A percentile compares a stretch with the other conserved stretches of the same genome.
Conservation (phyloP, 1,140 invertebrate species). For the Orussus abietinus region DNA sequence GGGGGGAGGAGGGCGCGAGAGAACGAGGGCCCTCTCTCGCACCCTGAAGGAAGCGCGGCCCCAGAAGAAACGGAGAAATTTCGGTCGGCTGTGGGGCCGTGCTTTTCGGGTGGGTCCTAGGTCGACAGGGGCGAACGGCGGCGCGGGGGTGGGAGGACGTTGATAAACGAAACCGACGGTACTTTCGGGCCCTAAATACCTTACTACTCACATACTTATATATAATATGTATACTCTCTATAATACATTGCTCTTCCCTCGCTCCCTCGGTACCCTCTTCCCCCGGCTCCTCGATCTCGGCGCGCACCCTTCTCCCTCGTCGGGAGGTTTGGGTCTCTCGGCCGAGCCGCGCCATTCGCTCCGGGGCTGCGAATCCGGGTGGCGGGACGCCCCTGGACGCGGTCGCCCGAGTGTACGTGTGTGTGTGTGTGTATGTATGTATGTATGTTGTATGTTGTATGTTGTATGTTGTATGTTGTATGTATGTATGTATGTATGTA, state of each 20-base stretch:
- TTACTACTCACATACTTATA: constrained; percentile 26
- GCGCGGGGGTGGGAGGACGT: constrained; percentile 2
- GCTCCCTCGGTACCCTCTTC: neutral
- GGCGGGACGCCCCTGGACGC: too few relatives aligned
- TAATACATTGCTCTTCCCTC: constrained; percentile 29
- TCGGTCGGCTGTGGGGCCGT: too few relatives aligned
- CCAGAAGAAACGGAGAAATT: too few relatives aligned
- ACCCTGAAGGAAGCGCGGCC: too few relatives aligned
- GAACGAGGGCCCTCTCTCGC: neutral
- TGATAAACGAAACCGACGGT: constrained; percentile 26
- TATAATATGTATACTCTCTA: constrained; percentile 33
- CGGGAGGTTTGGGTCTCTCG: constrained; percentile 15
- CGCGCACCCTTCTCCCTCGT: constrained; percentile 13
- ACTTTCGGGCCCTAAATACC: constrained; percentile 31
- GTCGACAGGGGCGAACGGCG: constrained; percentile 2
- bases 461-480: constrained; percentile 17
- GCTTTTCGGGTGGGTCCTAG: too few relatives aligned
- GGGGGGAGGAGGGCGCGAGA: too few relatives aligned
- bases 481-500: too few relatives aligned
- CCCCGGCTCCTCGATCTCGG: too few relatives aligned
- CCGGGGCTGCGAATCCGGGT: constrained; percentile 2
- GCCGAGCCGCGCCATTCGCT: constrained; percentile 21
- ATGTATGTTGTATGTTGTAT: constrained; percentile 21
- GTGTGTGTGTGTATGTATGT: constrained; percentile 28
- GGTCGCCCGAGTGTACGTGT: too few relatives aligned